A percentile compares a stretch with the other conserved stretches of the same genome.
Evolutionary conservation across 1,140 invertebrate species (phyloP).

Genomic region (Drosophila nigromelanica): DNA sequence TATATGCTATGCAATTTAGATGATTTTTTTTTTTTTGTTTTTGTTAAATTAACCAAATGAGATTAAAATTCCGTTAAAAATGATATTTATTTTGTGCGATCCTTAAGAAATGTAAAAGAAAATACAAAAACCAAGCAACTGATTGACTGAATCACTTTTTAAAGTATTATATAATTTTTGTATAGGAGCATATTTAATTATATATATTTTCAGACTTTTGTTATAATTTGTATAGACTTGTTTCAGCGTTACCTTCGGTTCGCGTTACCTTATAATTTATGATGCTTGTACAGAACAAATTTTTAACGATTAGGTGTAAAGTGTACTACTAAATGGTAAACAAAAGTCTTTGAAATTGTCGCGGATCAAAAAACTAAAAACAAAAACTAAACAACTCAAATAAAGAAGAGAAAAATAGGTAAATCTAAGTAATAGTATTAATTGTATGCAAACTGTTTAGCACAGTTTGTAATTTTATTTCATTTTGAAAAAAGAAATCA

Average conservation of each 20-base stretch:
- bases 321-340: conserved; percentile 70
- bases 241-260: conserved; percentile 30
- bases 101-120: conserved; percentile 28
- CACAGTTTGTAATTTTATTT: conserved; percentile 62
- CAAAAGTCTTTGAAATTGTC: conserved; percentile 78
- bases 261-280: conserved; percentile 48
- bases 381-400: conserved; percentile 40
- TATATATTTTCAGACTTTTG: conserved; percentile 44
- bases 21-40: conserved; percentile 45
- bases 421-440: conserved; percentile 81
- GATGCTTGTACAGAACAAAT: conserved; percentile 65
- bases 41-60: conserved; percentile 44
- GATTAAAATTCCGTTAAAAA: conserved; percentile 67
- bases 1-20: conserved; percentile 65
- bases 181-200: conserved; percentile 67
- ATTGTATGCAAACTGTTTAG: conserved; percentile 60
- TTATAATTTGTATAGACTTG: conserved; percentile 55
- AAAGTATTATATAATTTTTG: conserved; percentile 79
- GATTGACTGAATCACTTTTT: conserved; percentile 78
- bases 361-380: conserved; percentile 66
- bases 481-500: conserved; percentile 34
- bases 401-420: conserved; percentile 43
- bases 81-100: conserved; percentile 65
- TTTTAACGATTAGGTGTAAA: conserved; percentile 77
- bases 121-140: conserved; percentile 64